Conservation (phyloP, 2,113 vertebrate species). For the Dipodomys stephensi region DNA sequence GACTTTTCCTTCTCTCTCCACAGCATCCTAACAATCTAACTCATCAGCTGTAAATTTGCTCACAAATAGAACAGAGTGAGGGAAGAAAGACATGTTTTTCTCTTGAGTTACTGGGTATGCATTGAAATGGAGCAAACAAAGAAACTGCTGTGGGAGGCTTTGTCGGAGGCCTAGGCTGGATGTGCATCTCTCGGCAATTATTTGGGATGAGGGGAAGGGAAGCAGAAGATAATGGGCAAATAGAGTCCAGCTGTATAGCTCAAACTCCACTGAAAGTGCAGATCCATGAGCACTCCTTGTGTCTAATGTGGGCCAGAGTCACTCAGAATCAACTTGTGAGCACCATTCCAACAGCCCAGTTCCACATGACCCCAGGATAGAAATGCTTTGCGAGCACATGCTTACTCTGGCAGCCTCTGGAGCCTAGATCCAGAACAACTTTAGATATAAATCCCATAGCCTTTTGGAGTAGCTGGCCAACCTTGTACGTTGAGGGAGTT, state of each 20-base stretch:
- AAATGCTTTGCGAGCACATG: neutral
- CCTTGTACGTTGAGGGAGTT: neutral
- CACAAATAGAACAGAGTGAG: constrained; percentile 4
- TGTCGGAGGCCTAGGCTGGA: too few species aligned
- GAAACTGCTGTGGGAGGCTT: neutral
- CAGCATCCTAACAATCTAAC: neutral
- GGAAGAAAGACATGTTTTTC: neutral
- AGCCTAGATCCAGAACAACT: neutral
- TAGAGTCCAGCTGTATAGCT: neutral
- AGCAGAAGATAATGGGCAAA: neutral
- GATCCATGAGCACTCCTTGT: neutral
- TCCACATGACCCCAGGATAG: neutral
- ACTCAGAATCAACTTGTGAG: neutral
- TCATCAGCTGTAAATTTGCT: constrained; percentile 22
- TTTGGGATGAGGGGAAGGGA: neutral
- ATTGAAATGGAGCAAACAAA: neutral
- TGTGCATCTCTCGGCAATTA: neutral
- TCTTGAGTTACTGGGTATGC: neutral
- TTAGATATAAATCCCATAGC: neutral
- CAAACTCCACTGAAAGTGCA: neutral
- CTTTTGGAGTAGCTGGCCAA: constrained; percentile 1
- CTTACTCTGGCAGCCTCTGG: neutral
- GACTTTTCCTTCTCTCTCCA: neutral
- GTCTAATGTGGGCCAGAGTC: neutral
- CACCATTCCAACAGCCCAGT: neutral